Evolutionary conservation across 1,140 invertebrate species (phyloP), one percentile per base, ranked within the genome.

Genomic region (Aleiodes sp.): DNA sequence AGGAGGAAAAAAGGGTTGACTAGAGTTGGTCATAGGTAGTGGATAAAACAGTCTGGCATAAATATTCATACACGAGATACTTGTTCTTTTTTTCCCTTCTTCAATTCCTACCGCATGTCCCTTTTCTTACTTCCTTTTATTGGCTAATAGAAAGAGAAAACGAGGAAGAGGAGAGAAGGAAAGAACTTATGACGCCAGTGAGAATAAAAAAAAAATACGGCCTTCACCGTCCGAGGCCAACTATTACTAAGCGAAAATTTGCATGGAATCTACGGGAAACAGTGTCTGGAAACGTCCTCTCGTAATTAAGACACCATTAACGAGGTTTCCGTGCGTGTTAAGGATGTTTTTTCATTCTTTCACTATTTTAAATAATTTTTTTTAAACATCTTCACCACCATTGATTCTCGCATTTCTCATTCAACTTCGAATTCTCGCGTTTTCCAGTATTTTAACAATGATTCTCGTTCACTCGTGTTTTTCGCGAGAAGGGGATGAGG

Each of bases 21-120:
- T 59, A 33, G 14, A 60, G 28, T 60, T 57, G 16, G 14, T 65
- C 31, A 14, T 65, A 37, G 29, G 35, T 14, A 35, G n/a, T n/a
- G 33, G 16, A 4, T 41, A 35, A 24, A n/a, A n/a, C n/a, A n/a
- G n/a, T n/a, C 14, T 46, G 9, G 14, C 71, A 77, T 80, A 72
- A 78, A 80, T 80, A 80, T 80, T 80, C 79, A 80, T 78, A 76
- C 76, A 78, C 76, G 72, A 76, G 73, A 77, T 75, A 72, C 68
- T 67, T 39, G 43, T 43, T 75, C 64, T 75, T 76, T 76, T 33
- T 19, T 46, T 19, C 16, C 33, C 24, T 33, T 9, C 24, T 2
- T 39, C 21, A n/a, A 26, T 24, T 19, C 16, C 26, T 24, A 3
- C 33, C n/a, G 21, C 14, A 62, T 41, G n/a, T 61, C 24, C 39